Conservation (phyloP, 2,888 invertebrate species). For the Ochlodes sylvanus region DNA sequence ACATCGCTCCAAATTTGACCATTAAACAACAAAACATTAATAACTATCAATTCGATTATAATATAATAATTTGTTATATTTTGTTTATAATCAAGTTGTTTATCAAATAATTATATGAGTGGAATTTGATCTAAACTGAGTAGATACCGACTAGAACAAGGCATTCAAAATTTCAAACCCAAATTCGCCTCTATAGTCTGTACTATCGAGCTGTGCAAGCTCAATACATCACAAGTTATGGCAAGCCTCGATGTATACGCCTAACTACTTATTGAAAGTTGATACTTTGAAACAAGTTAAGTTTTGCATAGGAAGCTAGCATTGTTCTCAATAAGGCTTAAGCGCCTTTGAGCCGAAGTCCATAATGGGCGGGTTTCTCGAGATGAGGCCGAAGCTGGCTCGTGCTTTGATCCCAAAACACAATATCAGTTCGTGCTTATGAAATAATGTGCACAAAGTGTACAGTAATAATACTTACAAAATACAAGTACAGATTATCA, state of each 20-base stretch:
- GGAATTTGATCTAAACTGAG: not conserved
- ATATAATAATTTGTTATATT: too few relatives aligned
- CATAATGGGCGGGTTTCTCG: conserved; percentile 40
- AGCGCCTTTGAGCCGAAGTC: conserved; percentile 46
- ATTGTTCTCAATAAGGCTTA: conserved; percentile 65
- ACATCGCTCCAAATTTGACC: too few relatives aligned
- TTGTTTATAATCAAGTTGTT: too few relatives aligned
- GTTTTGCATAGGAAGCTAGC: conserved; percentile 53
- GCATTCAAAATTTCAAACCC: too few relatives aligned
- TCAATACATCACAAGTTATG: conserved; percentile 28
- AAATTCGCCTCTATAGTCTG: not conserved
- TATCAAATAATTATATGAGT: too few relatives aligned
- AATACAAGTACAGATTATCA: too few relatives aligned
- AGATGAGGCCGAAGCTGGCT: conserved; percentile 22
- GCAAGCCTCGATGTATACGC: conserved; percentile 35
- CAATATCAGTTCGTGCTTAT: conserved; percentile 14
- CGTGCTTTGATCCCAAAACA: conserved; percentile 35
- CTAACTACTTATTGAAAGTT: conserved; percentile 55
- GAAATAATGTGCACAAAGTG: not conserved
- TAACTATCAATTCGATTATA: too few relatives aligned
- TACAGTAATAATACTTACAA: too few relatives aligned
- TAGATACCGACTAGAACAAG: not conserved
- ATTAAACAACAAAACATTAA: too few relatives aligned
- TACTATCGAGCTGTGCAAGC: too few relatives aligned
- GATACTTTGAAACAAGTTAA: conserved; percentile 50